Evolutionary conservation across 2,113 vertebrate species (phyloP), one percentile per base, ranked within the genome.

Genomic region (Onychostoma macrolepis): DNA sequence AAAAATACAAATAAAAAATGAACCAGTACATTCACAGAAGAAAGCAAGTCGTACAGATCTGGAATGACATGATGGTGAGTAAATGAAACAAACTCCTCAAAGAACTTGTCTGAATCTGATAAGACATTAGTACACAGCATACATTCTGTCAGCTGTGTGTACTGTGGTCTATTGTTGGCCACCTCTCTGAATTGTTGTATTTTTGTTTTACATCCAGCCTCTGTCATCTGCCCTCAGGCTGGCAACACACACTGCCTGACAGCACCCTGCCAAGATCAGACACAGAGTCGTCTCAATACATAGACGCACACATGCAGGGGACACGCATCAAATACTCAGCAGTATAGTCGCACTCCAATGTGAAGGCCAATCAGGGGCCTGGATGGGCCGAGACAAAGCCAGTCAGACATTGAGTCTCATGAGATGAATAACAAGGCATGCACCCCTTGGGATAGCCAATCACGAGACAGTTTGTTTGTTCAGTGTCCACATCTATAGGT

Each of bases 241-340:
- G n/a, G 13, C 58, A 83, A 63, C 56, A 77, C 24, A 85, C 36
- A 76, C 17, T 26, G 24, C n/a, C n/a, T 43, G 50, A 63, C 50
- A 30, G n/a, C 38, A 85, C 83, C 38, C 69, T 84, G 69, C 21
- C 15, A 43, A 30, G 38, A 76, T 85, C 83, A 85, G 50, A 58
- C 30, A 84, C 13, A 28, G 6, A 56, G 7, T 56, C 53, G 21
- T 45, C 45, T 36, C 24, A n/a, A 28, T 58, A n/a, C 9, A 58
- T 13, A 36, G 9, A 58, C 6, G 50, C 33, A n/a, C 12, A 43
- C 78, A 80, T n/a, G 53, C 56, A 63, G 56, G 56, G 24, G 24
- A 79, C 43, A 36, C 17, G 17, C 74, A 61, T 61, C 38, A 77
- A 65, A 58, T 11, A 15, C 48, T 28, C 43, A 1, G 71, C 10